Percentiles rank a stretch among this genome's conserved stretches.
Evolutionary conservation across 1,140 invertebrate species (phyloP).

Genomic region (Zaprionus inermis): DNA sequence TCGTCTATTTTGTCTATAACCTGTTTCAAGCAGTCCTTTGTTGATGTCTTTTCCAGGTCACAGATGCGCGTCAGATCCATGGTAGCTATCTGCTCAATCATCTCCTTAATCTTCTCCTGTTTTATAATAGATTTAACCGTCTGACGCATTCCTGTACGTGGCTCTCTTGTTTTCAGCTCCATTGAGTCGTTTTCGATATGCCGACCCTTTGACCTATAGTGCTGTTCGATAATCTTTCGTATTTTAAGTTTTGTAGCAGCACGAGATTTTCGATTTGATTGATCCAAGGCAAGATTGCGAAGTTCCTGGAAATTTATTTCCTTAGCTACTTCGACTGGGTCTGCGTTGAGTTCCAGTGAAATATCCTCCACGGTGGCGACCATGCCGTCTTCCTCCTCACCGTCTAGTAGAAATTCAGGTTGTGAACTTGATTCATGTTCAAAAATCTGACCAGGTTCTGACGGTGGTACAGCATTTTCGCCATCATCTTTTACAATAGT

Average conservation of each 20-base stretch:
- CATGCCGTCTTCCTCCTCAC: constrained; percentile 68
- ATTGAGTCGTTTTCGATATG: constrained; percentile 73
- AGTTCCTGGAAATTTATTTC: constrained; percentile 80
- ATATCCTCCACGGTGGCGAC: constrained; percentile 62
- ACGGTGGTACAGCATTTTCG: constrained; percentile 47
- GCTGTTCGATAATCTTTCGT: constrained; percentile 72
- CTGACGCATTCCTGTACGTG: constrained; percentile 74
- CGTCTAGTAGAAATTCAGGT: constrained; percentile 1
- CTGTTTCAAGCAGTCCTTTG: constrained; percentile 81
- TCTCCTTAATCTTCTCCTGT: constrained; percentile 85
- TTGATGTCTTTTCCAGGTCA: constrained; percentile 77
- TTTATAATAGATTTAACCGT: constrained; percentile 85
- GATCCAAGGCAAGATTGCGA: constrained; percentile 67
- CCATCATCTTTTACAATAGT: constrained; percentile 43
- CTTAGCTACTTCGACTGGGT: constrained; percentile 45
- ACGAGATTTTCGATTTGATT: constrained; percentile 61
- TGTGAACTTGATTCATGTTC: constrained; percentile 4
- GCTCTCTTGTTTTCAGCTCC: constrained; percentile 40
- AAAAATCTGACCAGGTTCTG: neutral
- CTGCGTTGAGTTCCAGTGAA: constrained; percentile 52
- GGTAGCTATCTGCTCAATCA: constrained; percentile 82
- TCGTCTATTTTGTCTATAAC: constrained; percentile 82
- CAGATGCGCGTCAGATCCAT: constrained; percentile 81
- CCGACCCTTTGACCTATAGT: constrained; percentile 75
- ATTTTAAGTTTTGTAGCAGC: constrained; percentile 72